Percentiles rank a stretch among this genome's conserved stretches.
Evolutionary conservation across 2,113 vertebrate species (phyloP).

Genomic region (Podarcis cretensis): DNA sequence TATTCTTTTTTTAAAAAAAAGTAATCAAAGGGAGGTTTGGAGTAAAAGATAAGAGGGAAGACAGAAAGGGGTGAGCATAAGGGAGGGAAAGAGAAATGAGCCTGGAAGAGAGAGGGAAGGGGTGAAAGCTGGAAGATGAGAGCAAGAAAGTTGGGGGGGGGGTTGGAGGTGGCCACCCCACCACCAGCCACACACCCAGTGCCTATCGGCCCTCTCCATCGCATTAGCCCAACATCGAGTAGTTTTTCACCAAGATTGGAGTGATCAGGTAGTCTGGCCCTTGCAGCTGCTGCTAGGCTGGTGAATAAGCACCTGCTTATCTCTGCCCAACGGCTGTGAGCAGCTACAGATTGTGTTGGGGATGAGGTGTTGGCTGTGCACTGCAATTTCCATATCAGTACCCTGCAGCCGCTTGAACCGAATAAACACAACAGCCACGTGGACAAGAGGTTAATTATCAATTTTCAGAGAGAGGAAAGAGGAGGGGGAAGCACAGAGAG

Average conservation of each 20-base stretch:
- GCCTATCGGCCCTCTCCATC: slow-evolving; percentile 68
- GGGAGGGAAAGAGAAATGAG: slow-evolving; percentile 43
- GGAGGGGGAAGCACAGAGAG: slow-evolving; percentile 27
- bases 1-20: slow-evolving; percentile 35
- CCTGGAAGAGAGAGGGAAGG: slow-evolving; percentile 37
- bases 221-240: slow-evolving; percentile 77
- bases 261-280: slow-evolving; percentile 64
- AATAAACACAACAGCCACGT: slow-evolving; percentile 81
- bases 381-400: slow-evolving; percentile 88
- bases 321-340: slow-evolving; percentile 81
- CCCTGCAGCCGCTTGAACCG: slow-evolving; percentile 80
- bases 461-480: slow-evolving; percentile 75
- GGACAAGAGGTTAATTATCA: slow-evolving; percentile 88
- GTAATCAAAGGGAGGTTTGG: slow-evolving; percentile 63
- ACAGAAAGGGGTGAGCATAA: slow-evolving; percentile 45
- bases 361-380: slow-evolving; percentile 77
- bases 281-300: slow-evolving; percentile 62
- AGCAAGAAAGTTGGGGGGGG: slow-evolving; percentile 35
- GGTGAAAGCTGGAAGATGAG: slow-evolving; percentile 14
- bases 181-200: neutral
- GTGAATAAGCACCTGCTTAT: slow-evolving; percentile 81
- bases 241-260: slow-evolving; percentile 85
- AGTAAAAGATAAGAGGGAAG: slow-evolving; percentile 70
- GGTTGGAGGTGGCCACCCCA: slow-evolving; percentile 22
- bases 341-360: slow-evolving; percentile 72